Conservation (phyloP, 2,797 vertebrate genomes). For the Yasuhikotakia modesta region DNA sequence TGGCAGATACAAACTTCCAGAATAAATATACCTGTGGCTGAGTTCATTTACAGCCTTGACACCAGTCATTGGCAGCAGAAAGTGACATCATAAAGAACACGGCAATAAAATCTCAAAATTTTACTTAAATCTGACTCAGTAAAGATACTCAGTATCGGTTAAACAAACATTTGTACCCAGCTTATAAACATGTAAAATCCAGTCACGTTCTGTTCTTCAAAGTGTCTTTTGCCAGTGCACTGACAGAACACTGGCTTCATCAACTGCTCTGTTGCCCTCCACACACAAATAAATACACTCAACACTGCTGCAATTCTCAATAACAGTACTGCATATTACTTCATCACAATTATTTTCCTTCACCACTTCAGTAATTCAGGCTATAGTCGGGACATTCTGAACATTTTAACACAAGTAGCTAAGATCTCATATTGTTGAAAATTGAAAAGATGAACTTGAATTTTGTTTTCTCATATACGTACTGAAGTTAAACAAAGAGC, state of each 20-base stretch:
- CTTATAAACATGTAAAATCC: conserved; percentile 64
- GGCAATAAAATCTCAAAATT: conserved; percentile 37
- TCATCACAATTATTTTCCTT: too few species aligned
- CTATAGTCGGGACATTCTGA: neutral
- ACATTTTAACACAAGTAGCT: neutral
- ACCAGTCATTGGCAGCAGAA: conserved; percentile 53
- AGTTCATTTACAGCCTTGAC: conserved; percentile 57
- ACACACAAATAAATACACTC: conserved; percentile 1
- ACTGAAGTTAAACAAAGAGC: conserved; percentile 77
- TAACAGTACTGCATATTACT: neutral
- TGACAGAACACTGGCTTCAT: conserved; percentile 55
- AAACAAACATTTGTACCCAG: conserved; percentile 70
- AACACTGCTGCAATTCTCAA: neutral
- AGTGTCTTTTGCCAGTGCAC: conserved; percentile 61
- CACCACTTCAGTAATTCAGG: neutral
- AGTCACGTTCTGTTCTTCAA: conserved; percentile 69
- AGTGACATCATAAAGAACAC: conserved; percentile 43
- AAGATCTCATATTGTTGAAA: neutral
- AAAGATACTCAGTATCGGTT: too few species aligned
- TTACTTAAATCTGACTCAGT: too few species aligned
- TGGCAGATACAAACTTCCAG: conserved; percentile 27
- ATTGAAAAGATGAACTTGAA: too few species aligned
- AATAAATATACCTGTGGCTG: conserved; percentile 44
- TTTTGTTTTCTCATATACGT: too few species aligned
- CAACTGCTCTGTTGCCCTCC: conserved; percentile 69